Evolutionary conservation across 53 echinoderm and acorn worm species (phyloP), one percentile per base, ranked within the genome.

Genomic region (Holothuria leucospilota): DNA sequence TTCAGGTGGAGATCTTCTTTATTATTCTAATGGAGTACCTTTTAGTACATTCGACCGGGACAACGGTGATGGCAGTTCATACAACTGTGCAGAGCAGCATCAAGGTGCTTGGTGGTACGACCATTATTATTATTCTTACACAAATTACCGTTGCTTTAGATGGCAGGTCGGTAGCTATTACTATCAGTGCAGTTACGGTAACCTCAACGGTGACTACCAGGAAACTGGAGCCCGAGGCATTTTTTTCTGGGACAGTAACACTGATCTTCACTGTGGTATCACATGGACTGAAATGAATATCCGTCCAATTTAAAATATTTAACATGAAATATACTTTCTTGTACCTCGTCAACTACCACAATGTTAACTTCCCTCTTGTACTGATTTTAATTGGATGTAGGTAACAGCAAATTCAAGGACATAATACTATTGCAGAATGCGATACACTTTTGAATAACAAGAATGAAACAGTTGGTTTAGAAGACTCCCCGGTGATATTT

Each of bases 61-160:
- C 78, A 78, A 78, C 59, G 78, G 49, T 20, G 78, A 25, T 23
- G 49, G 51, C 20, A 26, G 27, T 59, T 20, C 20, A 10, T 24
- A 29, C 58, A 24, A 78, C 58, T 78, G 78, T 78, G 78, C 78
- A 53, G 28, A 52, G 78, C 42, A 53, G 58, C 59, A 39, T n/a
- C 53, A 24, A 20, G 78, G 78, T n/a, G 78, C 78, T 4, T 78
- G 78, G 78, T 78, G 78, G 78, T 78, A 71, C 71, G 40, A 39
- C 16, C 12, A 38, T 39, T 46, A 20, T 71, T 71, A 18, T 39
- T 20, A 39, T 71, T 39, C 4, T 39, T 71, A 34, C 18, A 15
- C n/a, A n/a, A n/a, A n/a, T n/a, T n/a, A 46, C 14, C 13, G 18
- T 39, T 71, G 40, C 18, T 71, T 14, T 20, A 39, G 20, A 4